Evolutionary conservation across 1,140 invertebrate genomes (phyloP), one percentile per base, ranked within the genome.

Genomic region (Cyclargus thomasi): DNA sequence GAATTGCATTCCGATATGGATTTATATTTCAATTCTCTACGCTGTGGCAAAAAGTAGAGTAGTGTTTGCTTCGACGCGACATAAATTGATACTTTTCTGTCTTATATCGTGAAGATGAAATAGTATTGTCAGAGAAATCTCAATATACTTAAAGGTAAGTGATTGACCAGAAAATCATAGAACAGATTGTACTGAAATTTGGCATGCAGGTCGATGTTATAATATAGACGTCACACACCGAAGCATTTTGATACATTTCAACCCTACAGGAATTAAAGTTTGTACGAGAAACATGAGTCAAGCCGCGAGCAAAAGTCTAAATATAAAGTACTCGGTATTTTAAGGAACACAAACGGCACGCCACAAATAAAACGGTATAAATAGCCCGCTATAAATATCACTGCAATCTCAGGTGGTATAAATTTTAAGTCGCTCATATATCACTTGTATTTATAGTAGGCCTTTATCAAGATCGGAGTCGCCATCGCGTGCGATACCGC

Each of bases 381-480:
- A 47, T 47, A 47, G 39, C 39, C 39, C 8, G 39, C 39, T 47
- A 47, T 47, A 47, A 47, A 47, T 47, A 47, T 47, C 39, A 47
- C 39, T 47, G 14, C 39, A 47, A 47, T 47, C 39, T 47, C 14
- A 47, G 39, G 14, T 35, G 29, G 8, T 14, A 47, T 47, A 47
- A 47, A 47, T 47, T 47, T 47, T 14, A 47, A 47, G 39, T 8
- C 14, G 39, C 29, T 35, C 3, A 8, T 47, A 47, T 8, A 47
- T 47, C 39, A 47, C 39, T 47, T 47, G 39, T 47, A 47, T 47
- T 47, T 47, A 47, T 47, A 47, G 39, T 47, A 47, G 39, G 39
- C 39, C 14, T 11, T 8, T 47, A 47, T 47, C 39, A 47, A 47
- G 39, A 47, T 47, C 39, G 39, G 0, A 47, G 36, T 39, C 10